Evolutionary conservation across 2,888 invertebrate species (phyloP), one percentile per base, ranked within the genome.

Genomic region (Acanthococcus lagerstroemiae): DNA sequence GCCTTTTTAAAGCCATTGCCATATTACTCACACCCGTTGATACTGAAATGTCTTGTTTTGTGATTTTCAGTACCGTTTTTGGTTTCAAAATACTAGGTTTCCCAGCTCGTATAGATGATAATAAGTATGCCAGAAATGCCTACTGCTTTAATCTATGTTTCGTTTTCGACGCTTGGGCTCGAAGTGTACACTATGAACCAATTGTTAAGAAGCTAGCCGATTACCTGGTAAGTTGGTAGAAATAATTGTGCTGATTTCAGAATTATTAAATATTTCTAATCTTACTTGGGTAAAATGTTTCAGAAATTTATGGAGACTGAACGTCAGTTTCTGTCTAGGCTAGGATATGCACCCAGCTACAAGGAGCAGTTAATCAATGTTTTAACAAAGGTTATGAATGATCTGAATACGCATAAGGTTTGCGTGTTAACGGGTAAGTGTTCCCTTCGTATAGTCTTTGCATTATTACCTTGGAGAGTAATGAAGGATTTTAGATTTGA

Each of bases 61-160:
- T 56, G 61, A 44, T 15, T 77, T 78, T 26, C 76, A 88, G 88
- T 68, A 87, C 87, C 46, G 80, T 87, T 1, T 79, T 84, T 26
- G 89, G 90, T 26, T 86, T 87, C 73, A 95, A 95, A 78, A 90
- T 95, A 71, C 82, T 95, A 17, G 95, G 95, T 0, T 95, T 90
- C 76, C 95, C 95, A 0, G 89, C 95, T 46, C 83, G 87, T 70
- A 94, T 96, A 67, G 88, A 90, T 72, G 86, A 88, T 76, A 84
- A 88, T 57, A 87, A 90, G 73, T 96, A 96, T 78, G 86, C 87
- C 15, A 81, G 96, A 63, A 96, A 96, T 78, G 90, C 91, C n/a
- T 90, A 92, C 73, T 87, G 94, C 69, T 96, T 96, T 78, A 96
- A 96, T 78, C 77, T 94, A 27, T 95, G 95, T 76, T 93, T 96